phyloP scores from a whole-genome alignment of 1,140 invertebrate genomes.

The Cydia amplana region DNA sequence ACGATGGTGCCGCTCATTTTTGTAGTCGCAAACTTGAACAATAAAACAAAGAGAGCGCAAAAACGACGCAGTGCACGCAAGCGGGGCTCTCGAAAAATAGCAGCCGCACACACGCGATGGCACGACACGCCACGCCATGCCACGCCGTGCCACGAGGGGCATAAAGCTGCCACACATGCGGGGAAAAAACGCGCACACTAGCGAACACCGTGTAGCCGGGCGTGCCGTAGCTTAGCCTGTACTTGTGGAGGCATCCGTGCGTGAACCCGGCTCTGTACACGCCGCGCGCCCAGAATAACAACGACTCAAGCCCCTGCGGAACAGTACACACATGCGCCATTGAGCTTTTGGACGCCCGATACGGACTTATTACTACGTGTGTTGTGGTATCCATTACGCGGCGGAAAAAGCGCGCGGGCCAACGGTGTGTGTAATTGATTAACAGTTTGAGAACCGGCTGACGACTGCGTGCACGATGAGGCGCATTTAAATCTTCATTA shows the following conservation, averaged over 20 bases:
- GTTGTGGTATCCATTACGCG: slow-evolving; percentile 72
- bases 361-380: slow-evolving; percentile 65
- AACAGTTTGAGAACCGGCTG: slow-evolving; percentile 59
- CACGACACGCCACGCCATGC: slow-evolving; percentile 39
- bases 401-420: slow-evolving; percentile 66
- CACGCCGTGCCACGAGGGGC: slow-evolving; percentile 43
- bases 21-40: slow-evolving; percentile 59
- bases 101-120: slow-evolving; percentile 53
- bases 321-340: not conserved
- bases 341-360: slow-evolving; percentile 12
- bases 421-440: slow-evolving; percentile 74
- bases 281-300: slow-evolving; percentile 5
- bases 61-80: slow-evolving; percentile 59
- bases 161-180: slow-evolving; percentile 59
- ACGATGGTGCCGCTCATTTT: slow-evolving; percentile 58
- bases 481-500: slow-evolving; percentile 61
- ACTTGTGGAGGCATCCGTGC: slow-evolving; percentile 65
- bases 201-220: slow-evolving; percentile 39
- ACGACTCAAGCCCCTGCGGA: slow-evolving; percentile 1
- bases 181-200: slow-evolving; percentile 56
- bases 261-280: slow-evolving; percentile 47
- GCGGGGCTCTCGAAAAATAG: slow-evolving; percentile 63
- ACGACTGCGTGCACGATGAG: slow-evolving; percentile 36
- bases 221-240: slow-evolving; percentile 46
- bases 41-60: slow-evolving; percentile 69